Base-by-base conservation (phyloP, 2,797 vertebrate genomes). In the Paguma larvata region DNA sequence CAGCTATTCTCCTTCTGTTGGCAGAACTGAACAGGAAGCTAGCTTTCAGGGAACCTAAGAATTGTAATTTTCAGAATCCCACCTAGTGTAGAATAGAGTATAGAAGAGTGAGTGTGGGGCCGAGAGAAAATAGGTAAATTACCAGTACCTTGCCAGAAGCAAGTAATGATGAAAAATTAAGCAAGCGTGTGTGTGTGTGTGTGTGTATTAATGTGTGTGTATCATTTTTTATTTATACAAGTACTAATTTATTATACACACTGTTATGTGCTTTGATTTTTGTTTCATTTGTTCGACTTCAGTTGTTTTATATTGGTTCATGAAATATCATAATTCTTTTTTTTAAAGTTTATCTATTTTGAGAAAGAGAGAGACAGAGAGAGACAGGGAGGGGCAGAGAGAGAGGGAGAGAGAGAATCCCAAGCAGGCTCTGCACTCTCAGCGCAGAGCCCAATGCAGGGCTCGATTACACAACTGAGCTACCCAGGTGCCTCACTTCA, bases 251-350 rank as follows among this genome's bases (percentile, higher is more conserved):
- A 89, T 53, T 85, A 30, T 91, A 79, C 1, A 67, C 23, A 63
- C 34, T 79, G 23, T 85, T 77, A 21, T 77, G 0, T 86, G 63
- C 13, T 91, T 94, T 92, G 25, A 84, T 83, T 93, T 92, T 78
- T 77, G 63, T 93, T 90, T 92, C 30, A 62, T 38, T 80, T 88
- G 9, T 82, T 92, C 65, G 62, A 85, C 83, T 94, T 92, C 48
- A 94, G 2, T 80, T 72, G 12, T 85, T 59, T 96, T 62, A 59
- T 88, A 30, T 53, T 79, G 78, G 38, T 65, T 90, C 3, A 13
- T 62, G 30, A 95, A 95, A 78, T 51, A 25, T 95, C n/a, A 38
- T 44, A 75, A 89, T 96, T 95, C n/a, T 79, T 89, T 59, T 59
- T 59, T 59, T 59, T 59, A 9, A 59, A 59, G 56, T 59, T 23